Evolutionary conservation across 2,797 vertebrate species (phyloP).

Genomic region (Ispidina lecontei): DNA sequence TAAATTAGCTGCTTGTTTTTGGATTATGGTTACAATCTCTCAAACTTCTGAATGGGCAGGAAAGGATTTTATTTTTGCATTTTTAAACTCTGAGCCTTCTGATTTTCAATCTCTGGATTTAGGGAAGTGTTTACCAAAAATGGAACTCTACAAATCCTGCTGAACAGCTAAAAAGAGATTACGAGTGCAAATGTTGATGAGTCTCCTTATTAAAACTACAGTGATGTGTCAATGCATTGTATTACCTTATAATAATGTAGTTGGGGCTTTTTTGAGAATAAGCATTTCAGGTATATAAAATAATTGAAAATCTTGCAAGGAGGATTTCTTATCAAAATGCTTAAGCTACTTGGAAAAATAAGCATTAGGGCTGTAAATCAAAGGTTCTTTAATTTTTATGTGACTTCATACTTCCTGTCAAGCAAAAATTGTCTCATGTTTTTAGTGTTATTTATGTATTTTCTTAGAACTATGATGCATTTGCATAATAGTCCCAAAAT

Average conservation of each 20-base stretch:
- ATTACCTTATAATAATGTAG: not conserved
- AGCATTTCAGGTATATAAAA: not conserved
- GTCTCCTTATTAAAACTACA: not conserved
- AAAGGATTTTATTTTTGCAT: not conserved
- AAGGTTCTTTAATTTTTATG: not conserved
- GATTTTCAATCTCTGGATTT: not conserved
- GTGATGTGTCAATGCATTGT: not conserved
- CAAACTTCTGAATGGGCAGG: not conserved
- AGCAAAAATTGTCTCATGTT: not conserved
- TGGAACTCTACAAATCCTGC: not conserved
- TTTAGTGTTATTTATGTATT: not conserved
- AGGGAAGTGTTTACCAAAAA: constrained; percentile 3
- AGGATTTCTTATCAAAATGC: not conserved
- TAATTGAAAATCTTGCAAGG: accelerated
- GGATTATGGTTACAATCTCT: not conserved
- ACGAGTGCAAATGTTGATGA: not conserved
- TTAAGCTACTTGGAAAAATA: not conserved
- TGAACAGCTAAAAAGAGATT: not conserved
- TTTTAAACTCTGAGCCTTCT: not conserved
- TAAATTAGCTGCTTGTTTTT: not conserved
- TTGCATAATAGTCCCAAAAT: not conserved
- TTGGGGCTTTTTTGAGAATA: not conserved
- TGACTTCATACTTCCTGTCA: not conserved
- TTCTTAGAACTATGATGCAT: not conserved
- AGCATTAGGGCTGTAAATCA: not conserved